These are phyloP conservation scores for Ciconia maguari DNA, from an alignment of 2,113 vertebrate species.

Conservation along the genomic window DNA sequence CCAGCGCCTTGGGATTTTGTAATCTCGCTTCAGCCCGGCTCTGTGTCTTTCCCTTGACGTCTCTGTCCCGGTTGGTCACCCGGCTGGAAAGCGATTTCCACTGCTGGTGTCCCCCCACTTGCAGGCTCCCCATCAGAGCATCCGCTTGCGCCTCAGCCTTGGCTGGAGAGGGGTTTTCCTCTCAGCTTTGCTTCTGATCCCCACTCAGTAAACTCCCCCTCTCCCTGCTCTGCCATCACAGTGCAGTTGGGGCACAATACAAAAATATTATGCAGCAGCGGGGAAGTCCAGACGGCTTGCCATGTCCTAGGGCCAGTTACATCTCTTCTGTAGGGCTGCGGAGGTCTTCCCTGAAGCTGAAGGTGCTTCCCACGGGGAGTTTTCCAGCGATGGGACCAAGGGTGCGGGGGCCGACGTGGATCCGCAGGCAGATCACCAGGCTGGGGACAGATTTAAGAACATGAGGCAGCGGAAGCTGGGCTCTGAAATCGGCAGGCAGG, in stretches of 20 bases:
- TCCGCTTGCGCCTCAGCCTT: no score
- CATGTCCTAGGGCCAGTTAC: no score
- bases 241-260: fast-evolving
- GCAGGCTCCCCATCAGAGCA: neutral
- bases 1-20: neutral
- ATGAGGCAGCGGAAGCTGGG: fast-evolving
- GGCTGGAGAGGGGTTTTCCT: neutral
- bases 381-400: neutral
- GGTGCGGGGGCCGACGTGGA: fast-evolving
- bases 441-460: neutral
- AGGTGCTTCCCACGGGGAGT: neutral
- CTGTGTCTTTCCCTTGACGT: neutral
- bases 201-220: no score
- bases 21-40: neutral
- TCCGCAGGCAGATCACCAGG: neutral
- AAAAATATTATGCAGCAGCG: fast-evolving
- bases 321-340: fast-evolving
- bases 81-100: neutral
- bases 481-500: neutral
- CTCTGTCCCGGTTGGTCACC: fast-evolving
- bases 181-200: neutral
- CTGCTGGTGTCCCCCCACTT: no score
- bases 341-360: neutral
- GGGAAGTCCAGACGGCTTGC: fast-evolving
- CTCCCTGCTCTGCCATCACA: neutral